Evolutionary conservation across 2,797 vertebrate genomes (phyloP).

Genomic region (Gallinago nigripennis): DNA sequence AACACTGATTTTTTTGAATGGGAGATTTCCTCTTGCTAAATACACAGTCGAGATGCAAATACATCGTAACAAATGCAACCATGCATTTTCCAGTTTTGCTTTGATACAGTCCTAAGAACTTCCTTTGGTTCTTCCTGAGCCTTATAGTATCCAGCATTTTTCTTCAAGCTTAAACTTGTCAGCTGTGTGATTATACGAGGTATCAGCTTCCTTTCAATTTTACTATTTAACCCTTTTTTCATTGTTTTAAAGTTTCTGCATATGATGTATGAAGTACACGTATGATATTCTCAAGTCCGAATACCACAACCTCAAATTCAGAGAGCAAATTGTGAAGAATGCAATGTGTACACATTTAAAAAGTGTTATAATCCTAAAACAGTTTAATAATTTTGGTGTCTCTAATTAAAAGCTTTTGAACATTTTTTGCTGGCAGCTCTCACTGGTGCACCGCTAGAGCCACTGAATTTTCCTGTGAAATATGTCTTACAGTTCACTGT

Average conservation of each 20-base stretch:
- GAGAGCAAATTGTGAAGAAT: background rate
- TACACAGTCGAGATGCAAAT: background rate
- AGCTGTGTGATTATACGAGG: background rate
- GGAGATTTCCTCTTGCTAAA: background rate
- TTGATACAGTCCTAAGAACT: background rate
- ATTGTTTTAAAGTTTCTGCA: background rate
- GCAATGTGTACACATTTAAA: background rate
- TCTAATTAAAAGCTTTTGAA: background rate
- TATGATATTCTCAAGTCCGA: background rate
- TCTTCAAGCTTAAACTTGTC: background rate
- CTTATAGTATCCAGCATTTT: background rate
- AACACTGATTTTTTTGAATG: background rate
- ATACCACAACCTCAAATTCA: background rate
- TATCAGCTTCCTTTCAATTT: background rate
- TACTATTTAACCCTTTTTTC: background rate
- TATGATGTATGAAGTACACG: background rate
- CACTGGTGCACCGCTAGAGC: background rate
- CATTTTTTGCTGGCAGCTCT: background rate
- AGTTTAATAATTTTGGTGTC: background rate
- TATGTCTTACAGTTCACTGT: background rate
- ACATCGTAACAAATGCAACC: rapidly evolving
- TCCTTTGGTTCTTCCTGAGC: background rate
- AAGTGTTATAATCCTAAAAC: background rate
- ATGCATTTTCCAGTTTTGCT: background rate
- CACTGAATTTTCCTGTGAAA: background rate